Evolutionary conservation across 2,888 invertebrate species (phyloP).

Genomic region (Sinhomidia bicolor): DNA sequence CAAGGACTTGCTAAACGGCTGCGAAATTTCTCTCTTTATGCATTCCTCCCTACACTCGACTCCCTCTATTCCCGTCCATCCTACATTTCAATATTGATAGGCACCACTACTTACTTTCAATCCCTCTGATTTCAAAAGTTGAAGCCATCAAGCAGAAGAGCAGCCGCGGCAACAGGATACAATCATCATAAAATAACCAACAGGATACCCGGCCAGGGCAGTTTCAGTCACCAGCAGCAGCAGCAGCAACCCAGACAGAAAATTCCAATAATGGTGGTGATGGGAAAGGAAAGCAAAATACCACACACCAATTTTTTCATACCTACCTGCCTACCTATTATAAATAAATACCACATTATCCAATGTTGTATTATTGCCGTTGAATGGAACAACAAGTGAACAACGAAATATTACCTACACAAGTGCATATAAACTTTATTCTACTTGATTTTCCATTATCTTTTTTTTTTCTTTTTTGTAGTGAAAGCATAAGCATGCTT

Average conservation of each 20-base stretch:
- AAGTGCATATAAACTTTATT: neutral
- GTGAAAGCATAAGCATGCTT: too few species aligned
- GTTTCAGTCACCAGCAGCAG: slow-evolving; percentile 42
- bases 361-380: neutral
- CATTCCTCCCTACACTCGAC: too few species aligned
- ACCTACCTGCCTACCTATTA: too few species aligned
- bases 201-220: slow-evolving; percentile 38
- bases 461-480: too few species aligned
- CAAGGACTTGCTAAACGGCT: too few species aligned
- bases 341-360: too few species aligned
- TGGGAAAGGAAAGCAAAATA: slow-evolving; percentile 6
- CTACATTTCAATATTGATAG: too few species aligned
- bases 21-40: too few species aligned
- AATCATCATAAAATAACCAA: slow-evolving; percentile 69
- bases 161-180: slow-evolving; percentile 52
- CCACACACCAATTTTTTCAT: too few species aligned
- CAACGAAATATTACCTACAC: neutral
- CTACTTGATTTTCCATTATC: slow-evolving; percentile 25
- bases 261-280: neutral
- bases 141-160: neutral
- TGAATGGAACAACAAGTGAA: neutral
- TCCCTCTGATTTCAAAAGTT: too few species aligned
- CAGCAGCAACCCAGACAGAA: neutral
- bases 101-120: too few species aligned
- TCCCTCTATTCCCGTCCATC: too few species aligned